phyloP scores from a whole-genome alignment of 2,113 vertebrate species.

The Oreotragus oreotragus region DNA sequence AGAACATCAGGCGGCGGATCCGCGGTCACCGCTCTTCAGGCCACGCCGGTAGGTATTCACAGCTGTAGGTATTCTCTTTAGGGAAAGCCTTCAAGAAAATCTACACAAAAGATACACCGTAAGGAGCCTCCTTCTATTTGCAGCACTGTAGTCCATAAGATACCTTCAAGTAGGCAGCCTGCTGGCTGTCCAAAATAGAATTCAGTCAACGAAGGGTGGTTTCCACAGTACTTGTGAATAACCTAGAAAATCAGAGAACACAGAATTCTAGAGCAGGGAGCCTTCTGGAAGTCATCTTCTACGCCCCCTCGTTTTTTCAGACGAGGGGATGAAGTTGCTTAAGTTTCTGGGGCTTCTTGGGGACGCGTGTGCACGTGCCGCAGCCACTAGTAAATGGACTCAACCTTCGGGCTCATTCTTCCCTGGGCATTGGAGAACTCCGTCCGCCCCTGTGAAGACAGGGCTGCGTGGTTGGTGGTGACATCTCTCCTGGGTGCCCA shows the following conservation, averaged over 20 bases:
- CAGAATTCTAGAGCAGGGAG: neutral
- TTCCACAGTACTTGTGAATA: neutral
- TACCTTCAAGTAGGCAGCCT: neutral
- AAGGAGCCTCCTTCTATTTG: neutral
- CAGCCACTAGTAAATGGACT: neutral
- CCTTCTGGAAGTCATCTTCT: neutral
- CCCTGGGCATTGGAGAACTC: neutral
- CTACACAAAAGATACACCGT: neutral
- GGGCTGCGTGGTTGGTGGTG: neutral
- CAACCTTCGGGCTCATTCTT: fast-evolving
- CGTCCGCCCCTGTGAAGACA: neutral
- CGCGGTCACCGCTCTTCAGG: neutral
- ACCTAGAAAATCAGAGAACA: neutral
- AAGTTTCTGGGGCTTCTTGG: neutral
- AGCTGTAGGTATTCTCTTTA: neutral
- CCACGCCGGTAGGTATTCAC: neutral
- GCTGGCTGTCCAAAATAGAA: neutral
- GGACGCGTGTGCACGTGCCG: fast-evolving
- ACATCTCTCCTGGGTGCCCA: neutral
- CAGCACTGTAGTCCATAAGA: fast-evolving
- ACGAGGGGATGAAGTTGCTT: neutral
- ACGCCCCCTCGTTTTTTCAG: neutral
- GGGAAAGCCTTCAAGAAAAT: neutral
- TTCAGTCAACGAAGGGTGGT: neutral
- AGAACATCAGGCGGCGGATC: neutral